A percentile compares a stretch with the other conserved stretches of the same genome.
Evolutionary conservation across 2,113 vertebrate species (phyloP).

Genomic region (Cheirogaleus medius): DNA sequence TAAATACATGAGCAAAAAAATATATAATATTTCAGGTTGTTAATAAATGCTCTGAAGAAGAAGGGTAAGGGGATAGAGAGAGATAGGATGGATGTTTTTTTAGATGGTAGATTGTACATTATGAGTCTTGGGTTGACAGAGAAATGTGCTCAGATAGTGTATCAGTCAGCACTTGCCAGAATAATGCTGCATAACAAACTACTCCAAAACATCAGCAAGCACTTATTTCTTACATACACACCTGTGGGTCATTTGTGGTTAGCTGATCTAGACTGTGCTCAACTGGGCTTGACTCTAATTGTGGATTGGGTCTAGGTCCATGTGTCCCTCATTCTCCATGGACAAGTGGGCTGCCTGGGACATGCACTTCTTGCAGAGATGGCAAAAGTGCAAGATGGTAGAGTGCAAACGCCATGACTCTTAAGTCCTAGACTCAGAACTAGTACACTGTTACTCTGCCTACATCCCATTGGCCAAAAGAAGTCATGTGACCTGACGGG

Average conservation of each 20-base stretch:
- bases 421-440: background rate
- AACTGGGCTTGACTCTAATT: background rate
- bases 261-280: background rate
- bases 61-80: background rate
- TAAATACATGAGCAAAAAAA: background rate
- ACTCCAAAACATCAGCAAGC: background rate
- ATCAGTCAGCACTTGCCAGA: background rate
- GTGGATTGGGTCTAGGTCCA: background rate
- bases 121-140: background rate
- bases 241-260: background rate
- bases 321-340: background rate
- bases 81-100: background rate
- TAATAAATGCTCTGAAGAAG: background rate
- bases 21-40: background rate
- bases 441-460: background rate
- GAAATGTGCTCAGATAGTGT: background rate
- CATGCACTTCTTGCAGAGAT: background rate
- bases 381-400: background rate
- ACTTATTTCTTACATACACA: background rate
- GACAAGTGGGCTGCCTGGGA: background rate
- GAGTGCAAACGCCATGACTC: background rate
- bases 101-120: background rate
- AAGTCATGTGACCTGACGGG: background rate
- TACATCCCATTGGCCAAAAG: background rate
- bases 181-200: slow-evolving; percentile 8